A percentile compares a stretch with the other conserved stretches of the same genome.
Evolutionary conservation across 1,140 invertebrate species (phyloP).

Genomic region (Doryteuthis pealeii): DNA sequence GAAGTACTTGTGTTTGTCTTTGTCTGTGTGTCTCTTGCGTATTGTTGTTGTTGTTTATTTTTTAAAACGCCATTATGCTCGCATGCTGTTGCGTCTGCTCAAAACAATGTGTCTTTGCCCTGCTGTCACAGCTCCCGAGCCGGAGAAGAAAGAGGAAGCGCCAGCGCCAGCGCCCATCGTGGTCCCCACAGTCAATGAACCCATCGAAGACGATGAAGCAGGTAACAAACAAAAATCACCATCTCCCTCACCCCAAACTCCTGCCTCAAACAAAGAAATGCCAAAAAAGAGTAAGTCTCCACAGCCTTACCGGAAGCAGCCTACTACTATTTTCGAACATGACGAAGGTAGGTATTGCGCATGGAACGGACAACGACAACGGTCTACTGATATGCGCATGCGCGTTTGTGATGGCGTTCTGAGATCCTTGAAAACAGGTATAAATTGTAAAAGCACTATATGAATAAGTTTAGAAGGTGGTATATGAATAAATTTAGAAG

Average conservation of each 20-base stretch:
- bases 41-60: no score
- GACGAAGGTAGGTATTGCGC: slow-evolving; percentile 45
- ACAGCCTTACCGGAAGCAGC: slow-evolving; percentile 44
- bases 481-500: no score
- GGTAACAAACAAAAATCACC: slow-evolving; percentile 21
- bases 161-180: slow-evolving; percentile 5
- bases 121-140: slow-evolving; percentile 5
- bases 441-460: no score
- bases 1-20: no score
- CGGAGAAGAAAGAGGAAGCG: slow-evolving; percentile 2
- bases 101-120: neutral
- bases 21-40: no score
- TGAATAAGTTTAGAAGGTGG: no score
- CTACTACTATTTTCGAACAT: slow-evolving; percentile 44
- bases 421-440: neutral
- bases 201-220: slow-evolving; percentile 20
- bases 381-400: neutral
- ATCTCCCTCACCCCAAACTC: slow-evolving; percentile 8
- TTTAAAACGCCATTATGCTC: no score
- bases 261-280: slow-evolving; percentile 3
- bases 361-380: neutral
- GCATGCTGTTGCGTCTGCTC: neutral
- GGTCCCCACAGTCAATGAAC: slow-evolving; percentile 16
- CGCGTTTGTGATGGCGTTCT: neutral
- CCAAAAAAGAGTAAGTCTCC: slow-evolving; percentile 15